A percentile compares a stretch with the other conserved stretches of the same genome.
phyloP scores from a whole-genome alignment of 2,797 vertebrate genomes.

The Orientallactaga sibirica region DNA sequence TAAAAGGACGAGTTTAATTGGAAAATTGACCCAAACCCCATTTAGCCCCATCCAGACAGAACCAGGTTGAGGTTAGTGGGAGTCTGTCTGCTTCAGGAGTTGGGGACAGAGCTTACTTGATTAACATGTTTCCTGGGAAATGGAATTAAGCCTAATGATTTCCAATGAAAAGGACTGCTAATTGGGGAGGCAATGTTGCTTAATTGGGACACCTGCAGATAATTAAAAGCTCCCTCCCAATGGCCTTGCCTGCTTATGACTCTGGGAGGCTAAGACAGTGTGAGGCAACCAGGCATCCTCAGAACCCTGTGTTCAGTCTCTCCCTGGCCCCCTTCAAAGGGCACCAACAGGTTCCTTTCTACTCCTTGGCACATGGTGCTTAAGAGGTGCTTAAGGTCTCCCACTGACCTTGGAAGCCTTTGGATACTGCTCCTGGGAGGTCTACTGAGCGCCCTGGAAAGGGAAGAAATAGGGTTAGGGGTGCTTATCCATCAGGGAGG shows the following conservation, averaged over 20 bases:
- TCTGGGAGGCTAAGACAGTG: constrained; percentile 43
- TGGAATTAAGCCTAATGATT: constrained; percentile 83
- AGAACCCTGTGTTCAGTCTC: neutral
- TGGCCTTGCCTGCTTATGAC: constrained; percentile 50
- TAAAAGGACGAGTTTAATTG: constrained; percentile 71
- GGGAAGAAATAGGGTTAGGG: neutral
- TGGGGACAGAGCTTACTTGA: constrained; percentile 74
- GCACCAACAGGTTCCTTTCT: neutral
- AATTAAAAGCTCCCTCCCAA: constrained; percentile 74
- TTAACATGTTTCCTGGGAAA: constrained; percentile 81
- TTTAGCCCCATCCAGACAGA: constrained; percentile 53
- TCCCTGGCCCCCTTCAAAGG: neutral
- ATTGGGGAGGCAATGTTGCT: constrained; percentile 76
- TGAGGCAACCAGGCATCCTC: neutral
- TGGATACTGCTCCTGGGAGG: neutral
- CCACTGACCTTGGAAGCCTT: neutral
- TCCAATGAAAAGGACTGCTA: constrained; percentile 81
- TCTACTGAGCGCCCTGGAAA: neutral
- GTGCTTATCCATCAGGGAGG: neutral
- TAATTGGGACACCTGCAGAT: constrained; percentile 84
- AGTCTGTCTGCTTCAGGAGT: constrained; percentile 63
- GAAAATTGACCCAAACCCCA: constrained; percentile 73
- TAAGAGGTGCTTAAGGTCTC: neutral
- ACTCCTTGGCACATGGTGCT: neutral
- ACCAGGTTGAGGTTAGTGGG: constrained; percentile 2